These are phyloP conservation scores for Polietes domitor DNA, from an alignment of 2,888 invertebrate genomes.

Conservation along the genomic window DNA sequence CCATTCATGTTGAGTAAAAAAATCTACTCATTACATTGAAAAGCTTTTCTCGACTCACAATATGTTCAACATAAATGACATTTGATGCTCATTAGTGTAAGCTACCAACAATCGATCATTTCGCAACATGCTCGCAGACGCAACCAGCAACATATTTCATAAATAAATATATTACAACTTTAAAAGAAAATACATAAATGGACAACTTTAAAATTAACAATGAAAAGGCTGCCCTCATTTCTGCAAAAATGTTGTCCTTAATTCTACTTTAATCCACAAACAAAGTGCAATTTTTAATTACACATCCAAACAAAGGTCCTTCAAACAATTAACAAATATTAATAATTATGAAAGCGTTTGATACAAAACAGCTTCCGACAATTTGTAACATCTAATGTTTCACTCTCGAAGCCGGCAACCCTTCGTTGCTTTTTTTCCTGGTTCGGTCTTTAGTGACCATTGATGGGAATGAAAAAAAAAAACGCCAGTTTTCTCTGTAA, in stretches of 20 bases:
- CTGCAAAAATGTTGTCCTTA: not conserved
- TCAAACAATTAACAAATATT: conserved; percentile 48
- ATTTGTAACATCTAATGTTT: conserved; percentile 21
- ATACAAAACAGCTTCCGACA: conserved; percentile 2
- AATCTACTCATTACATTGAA: not conserved
- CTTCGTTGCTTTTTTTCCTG: not conserved
- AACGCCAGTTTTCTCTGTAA: not conserved
- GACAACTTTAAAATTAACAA: too few relatives aligned
- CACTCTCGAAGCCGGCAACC: not conserved
- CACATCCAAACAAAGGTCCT: conserved; percentile 30
- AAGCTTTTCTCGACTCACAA: not conserved
- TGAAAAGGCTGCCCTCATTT: not conserved
- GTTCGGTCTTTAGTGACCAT: not conserved
- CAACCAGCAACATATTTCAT: not conserved
- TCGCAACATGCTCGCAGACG: not conserved
- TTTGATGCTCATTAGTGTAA: conserved; percentile 23
- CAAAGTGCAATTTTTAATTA: conserved; percentile 23
- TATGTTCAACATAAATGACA: not conserved
- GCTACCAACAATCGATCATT: conserved; percentile 25
- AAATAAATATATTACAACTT: not conserved
- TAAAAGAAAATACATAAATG: too few relatives aligned
- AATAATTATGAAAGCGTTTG: conserved; percentile 39
- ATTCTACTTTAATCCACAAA: not conserved
- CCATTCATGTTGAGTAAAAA: not conserved
- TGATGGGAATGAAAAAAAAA: not conserved